phyloP scores from a whole-genome alignment of 2,113 vertebrate species.

The Tragelaphus buxtoni region DNA sequence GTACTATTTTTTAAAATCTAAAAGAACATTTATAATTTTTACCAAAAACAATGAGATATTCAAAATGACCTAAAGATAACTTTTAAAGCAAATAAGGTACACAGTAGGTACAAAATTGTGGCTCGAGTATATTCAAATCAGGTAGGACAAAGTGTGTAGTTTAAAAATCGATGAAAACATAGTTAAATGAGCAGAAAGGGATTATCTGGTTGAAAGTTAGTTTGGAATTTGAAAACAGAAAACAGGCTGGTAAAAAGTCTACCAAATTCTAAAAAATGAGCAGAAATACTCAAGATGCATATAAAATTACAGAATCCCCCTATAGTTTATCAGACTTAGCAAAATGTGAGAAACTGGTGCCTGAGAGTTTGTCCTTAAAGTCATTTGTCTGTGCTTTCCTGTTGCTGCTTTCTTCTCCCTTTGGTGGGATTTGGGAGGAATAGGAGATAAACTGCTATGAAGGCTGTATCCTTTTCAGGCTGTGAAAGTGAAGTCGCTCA shows the following conservation, averaged over 20 bases:
- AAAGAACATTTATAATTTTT: neutral
- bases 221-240: neutral
- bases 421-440: neutral
- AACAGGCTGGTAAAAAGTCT: neutral
- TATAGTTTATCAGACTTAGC: neutral
- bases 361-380: neutral
- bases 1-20: neutral
- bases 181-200: neutral
- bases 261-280: neutral
- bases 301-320: neutral
- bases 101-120: neutral
- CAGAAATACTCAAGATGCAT: neutral
- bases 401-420: neutral
- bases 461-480: neutral
- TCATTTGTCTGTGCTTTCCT: neutral
- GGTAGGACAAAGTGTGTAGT: neutral
- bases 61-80: neutral
- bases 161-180: neutral
- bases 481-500: neutral
- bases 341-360: neutral
- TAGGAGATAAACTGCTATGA: neutral
- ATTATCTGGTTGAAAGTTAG: neutral
- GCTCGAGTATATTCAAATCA: neutral
- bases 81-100: neutral
- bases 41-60: neutral